Evolutionary conservation across 2,888 invertebrate genomes (phyloP), one percentile per base, ranked within the genome.

Genomic region (Lithophane ornitopus): DNA sequence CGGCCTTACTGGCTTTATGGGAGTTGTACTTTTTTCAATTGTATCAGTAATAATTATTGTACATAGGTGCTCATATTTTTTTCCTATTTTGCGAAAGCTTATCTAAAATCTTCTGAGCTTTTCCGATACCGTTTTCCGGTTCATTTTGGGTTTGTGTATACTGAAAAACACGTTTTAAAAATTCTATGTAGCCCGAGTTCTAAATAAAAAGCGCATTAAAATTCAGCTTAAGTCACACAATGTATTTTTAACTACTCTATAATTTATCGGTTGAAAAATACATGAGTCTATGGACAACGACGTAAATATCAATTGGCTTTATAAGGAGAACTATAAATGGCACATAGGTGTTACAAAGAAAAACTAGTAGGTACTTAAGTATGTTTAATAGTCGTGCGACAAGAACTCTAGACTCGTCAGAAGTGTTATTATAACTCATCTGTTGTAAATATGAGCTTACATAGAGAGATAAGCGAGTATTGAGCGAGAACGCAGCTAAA

Each of bases 321-420:
- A 78, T 69, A 87, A 68, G 80, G 82, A 70, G 80, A 69, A 72
- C 78, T 62, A 85, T 88, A 80, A 85, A 85, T 81, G 81, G 62
- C 74, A 80, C 65, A 0, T 49, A 66, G 63, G 80, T 74, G 69
- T 61, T 62, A 70, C 56, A 68, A 63, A 73, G 68, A 87, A 87
- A 87, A 87, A 87, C 77, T 84, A 59, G 78, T 71, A 34, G 52
- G 34, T 61, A 34, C 34, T 34, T 34, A n/a, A 34, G 41, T 68
- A 39, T 72, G 11, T n/a, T 16, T 49, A 41, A 72, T 73, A 49
- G 61, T 66, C 66, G 59, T 77, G 67, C 67, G 44, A 74, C 71
- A 76, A 68, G 58, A 56, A 16, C 54, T 44, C 26, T 26, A 56
- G 66, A 54, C 62, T 63, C 61, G 58, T 59, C 67, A 56, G 49